Conservation (phyloP, 2,888 invertebrate species). For the Camptogramma bilineatum region DNA sequence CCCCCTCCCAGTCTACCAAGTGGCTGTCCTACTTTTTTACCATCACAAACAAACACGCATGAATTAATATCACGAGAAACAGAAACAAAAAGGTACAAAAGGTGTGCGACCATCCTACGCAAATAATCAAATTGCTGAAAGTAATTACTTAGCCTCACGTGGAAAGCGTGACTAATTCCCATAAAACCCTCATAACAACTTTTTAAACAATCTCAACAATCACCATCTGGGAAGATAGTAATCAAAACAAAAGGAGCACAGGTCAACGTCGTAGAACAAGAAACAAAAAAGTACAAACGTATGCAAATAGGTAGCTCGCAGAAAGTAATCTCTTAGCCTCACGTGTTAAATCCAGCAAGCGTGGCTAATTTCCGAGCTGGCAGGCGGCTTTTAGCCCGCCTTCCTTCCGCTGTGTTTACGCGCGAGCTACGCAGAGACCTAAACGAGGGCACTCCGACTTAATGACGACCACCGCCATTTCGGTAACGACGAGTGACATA, state of each 20-base stretch:
- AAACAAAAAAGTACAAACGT: conserved; percentile 24
- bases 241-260: conserved; percentile 16
- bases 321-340: conserved; percentile 74
- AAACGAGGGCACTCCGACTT: conserved; percentile 78
- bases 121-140: conserved; percentile 62
- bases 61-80: conserved; percentile 6
- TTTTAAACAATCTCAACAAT: neutral
- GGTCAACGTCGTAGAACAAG: conserved; percentile 14
- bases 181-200: conserved; percentile 5
- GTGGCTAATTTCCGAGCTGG: conserved; percentile 71
- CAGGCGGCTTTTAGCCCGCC: conserved; percentile 71
- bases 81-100: conserved; percentile 21
- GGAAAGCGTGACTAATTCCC: conserved; percentile 76
- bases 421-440: conserved; percentile 59
- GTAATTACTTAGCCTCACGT: conserved; percentile 74
- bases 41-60: conserved; percentile 1
- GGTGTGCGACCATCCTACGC: conserved; percentile 42
- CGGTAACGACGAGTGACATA: conserved; percentile 66
- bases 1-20: neutral
- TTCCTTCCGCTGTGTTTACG: conserved; percentile 74
- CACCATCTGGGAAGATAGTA: conserved; percentile 8
- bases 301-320: conserved; percentile 51
- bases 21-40: neutral
- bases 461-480: conserved; percentile 77
- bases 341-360: conserved; percentile 70